A percentile compares a stretch with the other conserved stretches of the same genome.
These are phyloP conservation scores for Tetrao urogallus DNA, from an alignment of 2,113 vertebrate genomes.

Conservation along the genomic window DNA sequence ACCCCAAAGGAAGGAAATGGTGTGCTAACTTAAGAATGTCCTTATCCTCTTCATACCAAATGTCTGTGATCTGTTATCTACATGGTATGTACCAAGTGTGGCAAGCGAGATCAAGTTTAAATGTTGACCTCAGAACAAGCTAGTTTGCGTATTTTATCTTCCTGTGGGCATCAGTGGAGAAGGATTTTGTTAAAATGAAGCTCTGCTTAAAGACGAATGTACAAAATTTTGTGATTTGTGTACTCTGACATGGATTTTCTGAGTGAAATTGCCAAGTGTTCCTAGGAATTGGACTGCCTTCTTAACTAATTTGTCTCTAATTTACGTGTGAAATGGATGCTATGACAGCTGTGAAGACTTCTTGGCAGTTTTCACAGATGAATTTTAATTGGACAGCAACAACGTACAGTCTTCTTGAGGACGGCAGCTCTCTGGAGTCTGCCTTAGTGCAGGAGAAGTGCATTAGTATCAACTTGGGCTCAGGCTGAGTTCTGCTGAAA, in stretches of 20 bases:
- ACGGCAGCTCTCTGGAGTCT: not conserved
- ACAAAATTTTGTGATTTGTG: not conserved
- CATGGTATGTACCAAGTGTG: not conserved
- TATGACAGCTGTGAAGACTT: not conserved
- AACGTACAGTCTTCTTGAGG: rapidly evolving
- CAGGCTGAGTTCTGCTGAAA: not conserved
- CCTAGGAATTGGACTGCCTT: not conserved
- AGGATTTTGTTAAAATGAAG: not conserved
- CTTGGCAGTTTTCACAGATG: not conserved
- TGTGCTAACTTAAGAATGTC: not conserved
- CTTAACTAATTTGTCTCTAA: not conserved
- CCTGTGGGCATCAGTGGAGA: rapidly evolving
- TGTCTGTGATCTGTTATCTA: not conserved
- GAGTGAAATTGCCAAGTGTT: not conserved
- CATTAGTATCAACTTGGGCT: not conserved
- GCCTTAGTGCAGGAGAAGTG: not conserved
- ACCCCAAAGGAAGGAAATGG: not conserved
- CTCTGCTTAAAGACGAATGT: not conserved
- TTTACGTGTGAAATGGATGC: not conserved
- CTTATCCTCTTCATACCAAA: not conserved
- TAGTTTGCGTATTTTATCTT: not conserved
- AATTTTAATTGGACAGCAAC: not conserved
- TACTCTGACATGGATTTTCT: not conserved
- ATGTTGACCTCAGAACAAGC: not conserved
- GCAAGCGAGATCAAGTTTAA: conserved; percentile 6